Conservation (phyloP, 1,140 invertebrate genomes). For the Pomacea maculata region DNA sequence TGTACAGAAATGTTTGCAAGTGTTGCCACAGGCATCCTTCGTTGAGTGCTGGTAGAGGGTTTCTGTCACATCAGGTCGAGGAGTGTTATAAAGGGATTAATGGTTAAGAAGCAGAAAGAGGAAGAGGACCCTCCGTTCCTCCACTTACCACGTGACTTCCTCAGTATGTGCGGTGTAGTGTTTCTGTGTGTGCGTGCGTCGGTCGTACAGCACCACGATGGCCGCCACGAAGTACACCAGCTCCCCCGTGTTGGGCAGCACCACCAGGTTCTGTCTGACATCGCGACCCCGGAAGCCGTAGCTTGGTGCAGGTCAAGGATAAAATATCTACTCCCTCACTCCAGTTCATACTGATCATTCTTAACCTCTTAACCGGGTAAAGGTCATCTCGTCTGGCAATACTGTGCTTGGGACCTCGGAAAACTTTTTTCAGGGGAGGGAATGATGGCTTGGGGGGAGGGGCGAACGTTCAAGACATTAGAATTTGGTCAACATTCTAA, state of each 20-base stretch:
- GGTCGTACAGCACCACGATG: conserved; percentile 89
- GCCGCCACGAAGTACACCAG: conserved; percentile 92
- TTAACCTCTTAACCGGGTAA: not conserved
- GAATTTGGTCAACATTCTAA: no score
- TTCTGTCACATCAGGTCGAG: no score
- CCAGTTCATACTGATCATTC: not conserved
- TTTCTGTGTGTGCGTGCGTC: conserved; percentile 86
- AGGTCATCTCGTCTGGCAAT: not conserved
- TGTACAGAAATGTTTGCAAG: no score
- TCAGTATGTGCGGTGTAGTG: conserved; percentile 93
- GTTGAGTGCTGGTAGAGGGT: no score
- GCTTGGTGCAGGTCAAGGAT: conserved; percentile 64
- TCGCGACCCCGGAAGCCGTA: conserved; percentile 92
- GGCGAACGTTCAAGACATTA: no score
- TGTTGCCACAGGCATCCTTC: no score
- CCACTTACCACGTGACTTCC: conserved; percentile 73
- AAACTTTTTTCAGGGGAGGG: not conserved
- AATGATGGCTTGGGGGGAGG: no score
- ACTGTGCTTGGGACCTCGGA: not conserved
- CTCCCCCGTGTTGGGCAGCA: conserved; percentile 86
- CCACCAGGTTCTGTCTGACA: conserved; percentile 86
- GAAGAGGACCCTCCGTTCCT: no score
- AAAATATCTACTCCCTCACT: not conserved
- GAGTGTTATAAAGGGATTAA: no score
- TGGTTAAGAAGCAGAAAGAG: no score